Evolutionary conservation across 2,113 vertebrate genomes (phyloP).

Genomic region (Lepidothrix coronata): DNA sequence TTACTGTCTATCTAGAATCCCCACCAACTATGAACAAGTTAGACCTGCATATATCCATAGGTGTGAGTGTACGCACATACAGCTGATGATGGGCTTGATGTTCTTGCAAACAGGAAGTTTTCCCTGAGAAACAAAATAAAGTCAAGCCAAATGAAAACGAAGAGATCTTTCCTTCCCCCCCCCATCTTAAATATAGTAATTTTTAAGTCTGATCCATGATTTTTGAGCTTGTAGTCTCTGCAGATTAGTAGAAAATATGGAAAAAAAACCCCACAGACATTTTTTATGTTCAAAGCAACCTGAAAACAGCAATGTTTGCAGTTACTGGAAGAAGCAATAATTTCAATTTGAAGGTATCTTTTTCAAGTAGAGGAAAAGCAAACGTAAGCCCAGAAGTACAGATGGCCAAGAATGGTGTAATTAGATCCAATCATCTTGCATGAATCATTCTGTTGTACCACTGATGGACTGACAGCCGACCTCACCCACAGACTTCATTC

Average conservation of each 20-base stretch:
- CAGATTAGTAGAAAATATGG: background rate
- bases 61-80: background rate
- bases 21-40: background rate
- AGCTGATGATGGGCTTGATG: background rate
- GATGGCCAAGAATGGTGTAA: background rate
- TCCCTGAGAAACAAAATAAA: background rate
- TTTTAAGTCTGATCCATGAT: background rate
- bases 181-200: rapidly evolving
- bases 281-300: background rate
- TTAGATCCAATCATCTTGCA: background rate
- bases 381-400: background rate
- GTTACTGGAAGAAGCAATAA: background rate
- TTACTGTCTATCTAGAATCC: background rate
- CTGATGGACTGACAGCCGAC: background rate
- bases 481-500: background rate
- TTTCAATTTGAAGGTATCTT: background rate
- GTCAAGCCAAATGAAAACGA: background rate
- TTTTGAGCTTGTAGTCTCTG: background rate
- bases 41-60: background rate
- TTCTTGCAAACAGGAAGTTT: background rate
- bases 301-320: background rate
- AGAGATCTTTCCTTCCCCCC: background rate
- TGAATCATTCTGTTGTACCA: background rate
- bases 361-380: background rate
- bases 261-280: background rate